phyloP scores from a whole-genome alignment of 2,113 vertebrate species.

The Psophia crepitans region DNA sequence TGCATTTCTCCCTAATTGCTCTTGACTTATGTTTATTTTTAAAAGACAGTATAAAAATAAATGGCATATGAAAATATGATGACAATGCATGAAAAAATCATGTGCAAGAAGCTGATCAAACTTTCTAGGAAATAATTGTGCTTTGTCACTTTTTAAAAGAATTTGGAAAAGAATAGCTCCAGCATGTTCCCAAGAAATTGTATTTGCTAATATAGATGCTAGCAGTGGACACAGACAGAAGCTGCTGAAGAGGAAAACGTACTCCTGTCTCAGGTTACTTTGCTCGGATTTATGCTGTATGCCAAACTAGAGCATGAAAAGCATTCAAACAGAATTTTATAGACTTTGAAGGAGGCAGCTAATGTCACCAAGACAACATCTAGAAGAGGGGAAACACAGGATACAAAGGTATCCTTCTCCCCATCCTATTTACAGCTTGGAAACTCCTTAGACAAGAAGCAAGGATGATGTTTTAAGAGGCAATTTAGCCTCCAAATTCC shows the following conservation, averaged over 20 bases:
- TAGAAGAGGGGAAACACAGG: background rate
- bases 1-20: background rate
- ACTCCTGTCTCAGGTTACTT: background rate
- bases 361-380: constrained; percentile 27
- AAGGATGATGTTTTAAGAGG: constrained; percentile 24
- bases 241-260: background rate
- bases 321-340: constrained; percentile 14
- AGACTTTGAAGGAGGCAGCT: constrained; percentile 14
- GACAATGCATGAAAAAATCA: background rate
- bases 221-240: background rate
- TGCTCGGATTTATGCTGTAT: background rate
- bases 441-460: constrained; percentile 25
- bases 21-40: background rate
- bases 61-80: background rate
- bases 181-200: background rate
- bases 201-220: constrained; percentile 10
- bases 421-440: constrained; percentile 8
- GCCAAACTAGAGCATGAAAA: constrained; percentile 3
- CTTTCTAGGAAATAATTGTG: constrained; percentile 27
- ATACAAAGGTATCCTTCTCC: constrained; percentile 15
- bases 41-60: constrained; percentile 4
- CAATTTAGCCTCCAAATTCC: background rate
- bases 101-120: background rate
- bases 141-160: background rate
- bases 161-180: background rate